phyloP scores from a whole-genome alignment of 2,888 invertebrate species.

The Drosophila anomalata region DNA sequence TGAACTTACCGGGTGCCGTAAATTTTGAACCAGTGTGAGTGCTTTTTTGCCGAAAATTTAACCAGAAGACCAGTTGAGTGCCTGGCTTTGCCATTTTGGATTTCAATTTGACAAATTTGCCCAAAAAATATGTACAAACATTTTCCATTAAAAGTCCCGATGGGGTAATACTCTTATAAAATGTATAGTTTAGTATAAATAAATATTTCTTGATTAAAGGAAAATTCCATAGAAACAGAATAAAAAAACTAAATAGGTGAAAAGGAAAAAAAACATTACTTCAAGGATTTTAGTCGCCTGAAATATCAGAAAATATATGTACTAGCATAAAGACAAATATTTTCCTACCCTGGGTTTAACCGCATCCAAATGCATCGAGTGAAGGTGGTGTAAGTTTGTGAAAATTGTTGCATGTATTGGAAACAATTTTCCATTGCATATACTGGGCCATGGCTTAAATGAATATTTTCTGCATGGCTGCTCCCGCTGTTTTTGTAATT shows the following conservation, averaged over 20 bases:
- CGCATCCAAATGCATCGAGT: not conserved
- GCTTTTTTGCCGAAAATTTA: slow-evolving; percentile 34
- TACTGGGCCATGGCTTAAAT: slow-evolving; percentile 36
- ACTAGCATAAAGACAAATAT: not conserved
- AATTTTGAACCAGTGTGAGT: slow-evolving; percentile 42
- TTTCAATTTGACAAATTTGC: slow-evolving; percentile 68
- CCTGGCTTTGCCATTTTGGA: slow-evolving; percentile 61
- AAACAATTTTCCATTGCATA: slow-evolving; percentile 58
- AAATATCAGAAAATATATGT: too few species aligned
- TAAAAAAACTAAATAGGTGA: too few species aligned
- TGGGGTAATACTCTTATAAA: not conserved
- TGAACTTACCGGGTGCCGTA: slow-evolving; percentile 65
- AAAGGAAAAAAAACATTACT: too few species aligned
- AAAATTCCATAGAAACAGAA: too few species aligned
- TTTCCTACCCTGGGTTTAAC: not conserved
- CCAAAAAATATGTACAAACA: slow-evolving; percentile 31
- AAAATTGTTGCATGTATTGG: slow-evolving; percentile 53
- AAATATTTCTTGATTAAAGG: not conserved
- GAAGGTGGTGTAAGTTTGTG: slow-evolving; percentile 32
- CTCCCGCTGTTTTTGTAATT: slow-evolving; percentile 59
- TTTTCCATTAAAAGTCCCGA: not conserved
- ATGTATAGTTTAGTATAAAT: not conserved
- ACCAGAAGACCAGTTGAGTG: slow-evolving; percentile 65
- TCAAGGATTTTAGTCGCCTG: too few species aligned
- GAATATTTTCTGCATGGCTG: slow-evolving; percentile 16